Evolutionary conservation across 2,113 vertebrate genomes (phyloP).

Genomic region (Cervus canadensis): DNA sequence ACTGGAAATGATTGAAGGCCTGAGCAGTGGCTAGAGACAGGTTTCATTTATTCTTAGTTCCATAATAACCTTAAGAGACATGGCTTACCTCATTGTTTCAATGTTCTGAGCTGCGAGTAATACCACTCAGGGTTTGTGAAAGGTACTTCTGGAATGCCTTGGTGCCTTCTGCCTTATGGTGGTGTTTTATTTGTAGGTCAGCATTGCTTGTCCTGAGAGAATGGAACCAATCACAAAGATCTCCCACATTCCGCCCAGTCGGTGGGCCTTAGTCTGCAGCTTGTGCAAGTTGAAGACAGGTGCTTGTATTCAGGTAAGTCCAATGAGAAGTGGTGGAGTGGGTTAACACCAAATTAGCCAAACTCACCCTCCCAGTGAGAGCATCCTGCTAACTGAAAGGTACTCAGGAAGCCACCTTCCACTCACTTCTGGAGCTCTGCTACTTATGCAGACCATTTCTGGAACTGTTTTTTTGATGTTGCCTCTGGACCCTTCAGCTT

Average conservation of each 20-base stretch:
- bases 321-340: constrained; percentile 24
- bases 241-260: constrained; percentile 96
- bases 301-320: constrained; percentile 94
- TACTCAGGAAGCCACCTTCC: neutral
- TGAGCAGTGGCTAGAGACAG: neutral
- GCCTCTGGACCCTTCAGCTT: neutral
- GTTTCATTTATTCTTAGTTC: constrained; percentile 52
- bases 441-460: neutral
- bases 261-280: constrained; percentile 97
- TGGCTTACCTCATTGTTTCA: constrained; percentile 13
- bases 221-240: constrained; percentile 99
- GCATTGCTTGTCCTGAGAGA: constrained; percentile 97
- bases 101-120: constrained; percentile 9
- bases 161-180: constrained; percentile 13
- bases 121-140: constrained; percentile 18
- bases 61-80: constrained; percentile 37
- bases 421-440: neutral
- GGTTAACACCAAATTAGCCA: neutral
- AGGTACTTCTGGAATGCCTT: neutral
- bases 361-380: neutral
- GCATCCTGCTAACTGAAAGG: neutral
- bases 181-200: constrained; percentile 85
- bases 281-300: constrained; percentile 98
- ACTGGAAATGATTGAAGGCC: constrained; percentile 14
- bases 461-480: neutral